Percentiles rank a stretch among this genome's conserved stretches.
Conservation (phyloP, 2,113 vertebrate species). For the Thomomys bottae region DNA sequence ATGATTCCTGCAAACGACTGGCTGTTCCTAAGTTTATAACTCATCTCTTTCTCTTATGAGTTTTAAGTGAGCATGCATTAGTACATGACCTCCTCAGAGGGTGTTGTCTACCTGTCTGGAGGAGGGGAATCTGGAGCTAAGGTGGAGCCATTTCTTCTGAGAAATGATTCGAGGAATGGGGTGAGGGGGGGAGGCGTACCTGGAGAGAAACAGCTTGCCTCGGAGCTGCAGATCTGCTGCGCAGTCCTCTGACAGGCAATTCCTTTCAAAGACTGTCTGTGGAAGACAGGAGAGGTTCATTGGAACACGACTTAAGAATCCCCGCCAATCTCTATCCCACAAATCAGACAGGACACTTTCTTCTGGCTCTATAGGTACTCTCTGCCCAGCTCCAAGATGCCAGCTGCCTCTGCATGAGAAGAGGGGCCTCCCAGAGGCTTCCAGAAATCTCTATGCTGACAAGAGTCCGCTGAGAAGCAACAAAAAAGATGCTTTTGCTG, state of each 20-base stretch:
- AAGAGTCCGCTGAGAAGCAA: too few species aligned
- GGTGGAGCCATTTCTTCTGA: neutral
- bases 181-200: constrained; percentile 83
- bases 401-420: neutral
- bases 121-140: neutral
- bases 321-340: neutral
- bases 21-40: neutral
- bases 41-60: neutral
- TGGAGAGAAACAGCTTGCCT: constrained; percentile 93
- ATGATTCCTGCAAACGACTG: neutral
- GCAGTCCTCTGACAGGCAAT: constrained; percentile 97
- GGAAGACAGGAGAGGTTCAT: constrained; percentile 59
- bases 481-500: too few species aligned
- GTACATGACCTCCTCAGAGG: too few species aligned
- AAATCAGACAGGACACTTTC: neutral
- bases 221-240: constrained; percentile 94
- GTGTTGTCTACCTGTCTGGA: neutral
- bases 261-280: constrained; percentile 98
- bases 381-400: neutral
- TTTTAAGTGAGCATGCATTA: too few species aligned
- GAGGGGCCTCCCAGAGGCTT: neutral
- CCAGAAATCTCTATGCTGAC: too few species aligned
- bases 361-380: rapidly evolving
- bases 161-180: rapidly evolving
- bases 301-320: neutral